These are phyloP conservation scores for Synanthedon tipuliformis DNA, from an alignment of 2,888 invertebrate species.

Conservation along the genomic window DNA sequence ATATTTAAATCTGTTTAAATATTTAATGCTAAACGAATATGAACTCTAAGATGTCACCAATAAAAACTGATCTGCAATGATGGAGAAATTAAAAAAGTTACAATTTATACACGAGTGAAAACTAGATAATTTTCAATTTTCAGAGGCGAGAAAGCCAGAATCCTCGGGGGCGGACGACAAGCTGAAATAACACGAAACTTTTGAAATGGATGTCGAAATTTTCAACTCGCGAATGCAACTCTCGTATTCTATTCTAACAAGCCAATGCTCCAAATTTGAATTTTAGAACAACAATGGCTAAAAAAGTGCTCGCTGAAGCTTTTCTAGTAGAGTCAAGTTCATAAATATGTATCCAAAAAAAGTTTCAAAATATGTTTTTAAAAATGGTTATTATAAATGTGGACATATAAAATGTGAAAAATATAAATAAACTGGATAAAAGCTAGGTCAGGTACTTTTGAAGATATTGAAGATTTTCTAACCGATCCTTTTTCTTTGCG, in stretches of 20 bases:
- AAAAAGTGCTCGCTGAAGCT: constrained; percentile 1
- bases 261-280: constrained; percentile 2
- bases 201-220: neutral
- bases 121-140: neutral
- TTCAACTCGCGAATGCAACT: neutral
- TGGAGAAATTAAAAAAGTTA: neutral
- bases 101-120: neutral
- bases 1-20: no score
- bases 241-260: neutral
- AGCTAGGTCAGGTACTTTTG: no score
- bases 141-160: neutral
- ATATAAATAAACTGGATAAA: no score
- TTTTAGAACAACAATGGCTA: constrained; percentile 1
- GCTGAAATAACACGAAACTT: neutral
- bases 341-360: no score
- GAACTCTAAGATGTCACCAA: no score
- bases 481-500: no score
- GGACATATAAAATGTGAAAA: no score
- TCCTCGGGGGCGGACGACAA: neutral
- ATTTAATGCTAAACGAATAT: no score
- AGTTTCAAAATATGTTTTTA: no score
- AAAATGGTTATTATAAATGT: no score
- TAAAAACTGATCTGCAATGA: neutral
- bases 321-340: constrained; percentile 1
- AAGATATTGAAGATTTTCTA: no score